Conservation (phyloP, 1,140 invertebrate genomes). For the Ephestia elutella region DNA sequence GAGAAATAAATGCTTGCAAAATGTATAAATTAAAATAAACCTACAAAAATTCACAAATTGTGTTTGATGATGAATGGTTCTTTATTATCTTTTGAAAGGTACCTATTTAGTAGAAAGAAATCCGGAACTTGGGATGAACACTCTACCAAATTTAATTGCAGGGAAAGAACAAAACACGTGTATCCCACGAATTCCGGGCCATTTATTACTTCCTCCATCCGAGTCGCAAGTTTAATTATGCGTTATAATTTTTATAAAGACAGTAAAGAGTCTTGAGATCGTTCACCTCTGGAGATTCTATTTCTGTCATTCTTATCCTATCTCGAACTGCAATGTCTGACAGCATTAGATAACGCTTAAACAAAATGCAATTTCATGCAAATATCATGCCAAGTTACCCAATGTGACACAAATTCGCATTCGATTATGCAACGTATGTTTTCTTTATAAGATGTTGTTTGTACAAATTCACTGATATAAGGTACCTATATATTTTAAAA, state of each 20-base stretch:
- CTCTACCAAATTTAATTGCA: too few species aligned
- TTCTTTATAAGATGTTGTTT: too few species aligned
- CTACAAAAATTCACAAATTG: too few species aligned
- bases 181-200: constrained; percentile 20
- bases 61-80: too few species aligned
- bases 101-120: too few species aligned
- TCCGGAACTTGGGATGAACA: background rate
- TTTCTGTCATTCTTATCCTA: constrained; percentile 48
- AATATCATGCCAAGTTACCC: background rate
- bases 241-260: constrained; percentile 50
- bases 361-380: background rate
- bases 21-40: too few species aligned
- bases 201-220: constrained; percentile 40
- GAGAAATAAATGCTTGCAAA: too few species aligned
- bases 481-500: too few species aligned
- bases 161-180: constrained; percentile 9
- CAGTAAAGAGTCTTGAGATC: constrained; percentile 31
- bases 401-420: too few species aligned
- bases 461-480: too few species aligned
- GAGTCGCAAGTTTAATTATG: constrained; percentile 35
- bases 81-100: too few species aligned
- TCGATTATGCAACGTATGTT: too few species aligned
- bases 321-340: background rate
- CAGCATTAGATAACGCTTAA: background rate
- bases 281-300: constrained; percentile 46